Base-by-base conservation (phyloP, 2,113 vertebrate genomes). In the Ceratotherium simum region DNA sequence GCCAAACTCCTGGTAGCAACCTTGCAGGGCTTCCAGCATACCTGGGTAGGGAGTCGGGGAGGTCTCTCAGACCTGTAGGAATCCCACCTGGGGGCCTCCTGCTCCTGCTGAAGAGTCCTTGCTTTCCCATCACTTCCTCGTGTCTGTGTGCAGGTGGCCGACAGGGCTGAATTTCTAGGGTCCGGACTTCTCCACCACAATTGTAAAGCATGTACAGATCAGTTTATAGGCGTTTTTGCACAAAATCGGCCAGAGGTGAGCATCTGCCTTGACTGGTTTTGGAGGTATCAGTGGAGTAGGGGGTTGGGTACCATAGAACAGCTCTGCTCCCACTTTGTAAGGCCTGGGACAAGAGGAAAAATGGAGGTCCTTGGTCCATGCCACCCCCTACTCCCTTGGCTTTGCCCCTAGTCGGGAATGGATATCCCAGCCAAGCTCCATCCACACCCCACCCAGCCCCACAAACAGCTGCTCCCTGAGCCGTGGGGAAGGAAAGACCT, bases 161-260 rank as follows among this genome's bases (percentile, higher is more conserved):
- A 99, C 97, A 99, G 99, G 69, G 99, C 99, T 64, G 99, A 99
- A 98, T 98, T 99, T 95, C 98, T 99, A 97, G 99, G 99, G 29
- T 99, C 99, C 0, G 99, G 99, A 73, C 99, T 99, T 67, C 98
- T 99, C 94, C 99, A 99, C 97, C 99, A 99, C 97, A 99, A 99
- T 78, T 99, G 99, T 98, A 99, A 98, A 95, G 98, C 99, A 8
- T 98, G 97, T 95, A 97, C 99, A 0, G 98, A 99, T 91, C 99
- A 99, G 98, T 99, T 99, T 98, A 99, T 99, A 1, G 99, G 99
- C 0, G 99, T 99, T 97, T 99, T 99, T n/a, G 99, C 99, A 95
- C 99, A 99, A 97, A 99, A 99, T 98, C 99, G 99, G 8, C 99
- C 99, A 54, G 99, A 99, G 99, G 99, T 99, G 92, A 99, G 98